Percentiles rank a stretch among this genome's conserved stretches.
These are phyloP conservation scores for Neoarius graeffei DNA, from an alignment of 2,113 vertebrate genomes.

Conservation along the genomic window DNA sequence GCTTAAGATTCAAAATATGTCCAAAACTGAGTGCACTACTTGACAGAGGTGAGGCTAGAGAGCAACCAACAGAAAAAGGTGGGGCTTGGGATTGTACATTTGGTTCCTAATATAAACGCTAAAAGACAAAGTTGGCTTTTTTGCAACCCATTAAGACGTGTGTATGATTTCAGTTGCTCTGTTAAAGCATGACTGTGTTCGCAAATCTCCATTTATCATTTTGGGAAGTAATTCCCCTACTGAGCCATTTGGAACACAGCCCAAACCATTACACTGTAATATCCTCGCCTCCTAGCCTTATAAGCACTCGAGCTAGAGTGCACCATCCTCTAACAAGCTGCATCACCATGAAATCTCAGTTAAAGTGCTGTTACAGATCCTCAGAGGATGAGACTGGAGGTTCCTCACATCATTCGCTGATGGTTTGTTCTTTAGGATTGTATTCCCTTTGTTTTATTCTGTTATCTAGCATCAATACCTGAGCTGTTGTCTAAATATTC, in stretches of 20 bases:
- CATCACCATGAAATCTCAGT: not conserved
- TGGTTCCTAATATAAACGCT: not conserved
- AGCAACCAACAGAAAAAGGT: not conserved
- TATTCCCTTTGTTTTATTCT: not conserved
- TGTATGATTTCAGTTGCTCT: not conserved
- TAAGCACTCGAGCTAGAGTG: not conserved
- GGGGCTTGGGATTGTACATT: too few relatives aligned
- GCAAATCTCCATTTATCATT: constrained; percentile 27
- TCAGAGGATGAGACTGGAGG: not conserved
- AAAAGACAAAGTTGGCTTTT: not conserved
- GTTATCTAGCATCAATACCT: not conserved
- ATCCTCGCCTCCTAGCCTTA: not conserved
- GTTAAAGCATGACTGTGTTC: not conserved
- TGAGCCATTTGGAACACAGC: constrained; percentile 9
- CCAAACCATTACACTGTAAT: not conserved
- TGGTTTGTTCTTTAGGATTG: not conserved
- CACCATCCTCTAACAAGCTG: not conserved
- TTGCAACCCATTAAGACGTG: not conserved
- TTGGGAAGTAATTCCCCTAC: not conserved
- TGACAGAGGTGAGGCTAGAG: not conserved
- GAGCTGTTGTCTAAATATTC: not conserved
- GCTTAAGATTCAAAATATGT: not conserved
- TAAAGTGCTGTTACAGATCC: not conserved
- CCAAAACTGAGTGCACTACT: not conserved
- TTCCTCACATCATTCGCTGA: not conserved